Evolutionary conservation across 2,797 vertebrate genomes (phyloP).

Genomic region (Myotis findleyi): DNA sequence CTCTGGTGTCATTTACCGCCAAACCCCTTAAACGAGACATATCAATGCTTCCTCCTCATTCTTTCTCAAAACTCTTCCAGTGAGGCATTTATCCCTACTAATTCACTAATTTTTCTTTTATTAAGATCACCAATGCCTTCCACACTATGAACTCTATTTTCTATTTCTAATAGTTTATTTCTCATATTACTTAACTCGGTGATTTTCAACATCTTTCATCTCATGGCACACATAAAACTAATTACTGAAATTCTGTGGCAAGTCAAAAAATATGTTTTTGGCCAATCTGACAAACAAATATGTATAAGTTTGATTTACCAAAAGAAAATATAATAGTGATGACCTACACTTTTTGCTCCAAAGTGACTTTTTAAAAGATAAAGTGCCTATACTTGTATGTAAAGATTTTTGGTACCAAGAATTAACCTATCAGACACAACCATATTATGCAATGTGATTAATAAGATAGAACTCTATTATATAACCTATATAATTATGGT

Average conservation of each 20-base stretch:
- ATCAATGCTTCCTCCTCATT: neutral
- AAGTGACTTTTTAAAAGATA: neutral
- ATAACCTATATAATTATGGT: neutral
- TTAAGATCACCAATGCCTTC: neutral
- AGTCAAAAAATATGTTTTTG: neutral
- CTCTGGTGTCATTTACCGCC: neutral
- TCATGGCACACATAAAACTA: neutral
- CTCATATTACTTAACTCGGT: neutral
- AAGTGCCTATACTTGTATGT: neutral
- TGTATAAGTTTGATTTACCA: neutral
- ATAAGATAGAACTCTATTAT: neutral
- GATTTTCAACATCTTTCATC: neutral
- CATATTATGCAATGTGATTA: too few relatives aligned
- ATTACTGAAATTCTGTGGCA: neutral
- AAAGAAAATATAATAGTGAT: neutral
- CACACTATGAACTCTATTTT: neutral
- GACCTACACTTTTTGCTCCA: neutral
- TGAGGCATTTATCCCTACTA: neutral
- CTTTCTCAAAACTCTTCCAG: neutral
- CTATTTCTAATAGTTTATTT: neutral
- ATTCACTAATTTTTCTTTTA: neutral
- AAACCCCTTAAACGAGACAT: neutral
- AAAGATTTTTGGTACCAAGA: neutral
- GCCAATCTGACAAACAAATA: neutral
- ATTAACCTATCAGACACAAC: neutral